Evolutionary conservation across 2,888 invertebrate genomes (phyloP).

Genomic region (Dryobota labecula): DNA sequence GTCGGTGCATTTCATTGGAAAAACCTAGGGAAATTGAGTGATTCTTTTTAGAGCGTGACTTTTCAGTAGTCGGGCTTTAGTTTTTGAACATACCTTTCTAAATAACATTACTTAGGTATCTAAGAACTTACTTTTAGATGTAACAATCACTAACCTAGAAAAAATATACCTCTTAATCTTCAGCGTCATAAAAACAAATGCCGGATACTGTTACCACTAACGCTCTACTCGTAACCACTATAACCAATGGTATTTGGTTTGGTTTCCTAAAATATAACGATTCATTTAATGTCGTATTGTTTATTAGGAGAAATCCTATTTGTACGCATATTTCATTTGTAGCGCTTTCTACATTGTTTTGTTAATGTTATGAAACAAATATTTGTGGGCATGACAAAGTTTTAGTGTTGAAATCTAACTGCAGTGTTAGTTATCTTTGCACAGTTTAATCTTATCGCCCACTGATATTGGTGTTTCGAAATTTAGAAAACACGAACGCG

Average conservation of each 20-base stretch:
- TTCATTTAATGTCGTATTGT: constrained; percentile 63
- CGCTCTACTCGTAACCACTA: constrained; percentile 1
- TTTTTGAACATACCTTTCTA: too few relatives aligned
- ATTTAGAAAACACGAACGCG: constrained; percentile 40
- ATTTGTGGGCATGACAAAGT: constrained; percentile 60
- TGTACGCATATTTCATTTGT: constrained; percentile 48
- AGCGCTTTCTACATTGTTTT: constrained; percentile 64
- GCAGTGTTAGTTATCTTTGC: constrained; percentile 42
- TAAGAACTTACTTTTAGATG: neutral
- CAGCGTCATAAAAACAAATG: constrained; percentile 41
- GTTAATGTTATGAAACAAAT: constrained; percentile 54
- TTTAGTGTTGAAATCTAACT: constrained; percentile 41
- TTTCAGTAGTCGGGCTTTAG: too few relatives aligned
- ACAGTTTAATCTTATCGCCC: constrained; percentile 46
- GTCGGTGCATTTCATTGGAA: too few relatives aligned
- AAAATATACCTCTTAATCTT: constrained; percentile 7
- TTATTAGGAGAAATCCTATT: constrained; percentile 54
- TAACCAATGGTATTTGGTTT: constrained; percentile 57
- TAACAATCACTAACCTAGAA: constrained; percentile 15
- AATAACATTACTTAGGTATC: too few relatives aligned
- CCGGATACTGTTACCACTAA: constrained; percentile 31
- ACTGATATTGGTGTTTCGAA: constrained; percentile 32
- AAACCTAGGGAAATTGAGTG: too few relatives aligned
- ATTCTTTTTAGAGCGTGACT: too few relatives aligned
- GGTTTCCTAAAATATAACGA: constrained; percentile 57